These are phyloP conservation scores for Alitta virens DNA, from an alignment of 2,888 invertebrate species.

Conservation along the genomic window DNA sequence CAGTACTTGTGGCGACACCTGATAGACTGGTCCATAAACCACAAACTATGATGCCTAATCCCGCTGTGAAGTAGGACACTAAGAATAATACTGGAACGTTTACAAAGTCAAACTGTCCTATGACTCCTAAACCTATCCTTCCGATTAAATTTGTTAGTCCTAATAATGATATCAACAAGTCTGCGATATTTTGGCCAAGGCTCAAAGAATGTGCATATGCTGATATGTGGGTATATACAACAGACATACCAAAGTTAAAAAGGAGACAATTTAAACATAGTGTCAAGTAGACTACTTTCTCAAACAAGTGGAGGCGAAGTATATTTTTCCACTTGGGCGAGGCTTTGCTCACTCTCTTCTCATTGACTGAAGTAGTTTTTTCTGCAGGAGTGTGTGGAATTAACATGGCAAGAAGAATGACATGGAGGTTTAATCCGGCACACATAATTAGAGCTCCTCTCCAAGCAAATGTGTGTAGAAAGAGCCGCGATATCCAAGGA, in stretches of 20 bases:
- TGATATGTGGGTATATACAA: conserved; percentile 35
- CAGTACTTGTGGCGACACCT: conserved; percentile 25
- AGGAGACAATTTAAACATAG: conserved; percentile 32
- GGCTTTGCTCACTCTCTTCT: neutral
- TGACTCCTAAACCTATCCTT: conserved; percentile 30
- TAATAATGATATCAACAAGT: conserved; percentile 32
- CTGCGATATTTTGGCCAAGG: conserved; percentile 27
- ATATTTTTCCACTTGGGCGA: neutral
- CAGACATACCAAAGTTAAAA: conserved; percentile 35
- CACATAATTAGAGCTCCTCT: conserved; percentile 12
- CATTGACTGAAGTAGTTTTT: neutral
- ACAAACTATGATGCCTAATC: conserved; percentile 27
- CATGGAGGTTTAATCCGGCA: conserved; percentile 5
- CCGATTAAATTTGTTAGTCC: conserved; percentile 37
- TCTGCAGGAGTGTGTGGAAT: neutral
- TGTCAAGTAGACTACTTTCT: neutral
- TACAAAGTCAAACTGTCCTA: conserved; percentile 24
- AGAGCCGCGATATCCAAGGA: conserved; percentile 5
- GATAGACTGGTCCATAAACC: conserved; percentile 24
- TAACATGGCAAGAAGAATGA: conserved; percentile 2
- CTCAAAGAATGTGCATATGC: conserved; percentile 30
- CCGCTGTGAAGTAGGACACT: conserved; percentile 29
- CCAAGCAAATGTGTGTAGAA: conserved; percentile 2
- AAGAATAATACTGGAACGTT: conserved; percentile 6
- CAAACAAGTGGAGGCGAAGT: conserved; percentile 5